Base-by-base conservation (phyloP, 1,140 invertebrate species). In the Chymomyza costata region DNA sequence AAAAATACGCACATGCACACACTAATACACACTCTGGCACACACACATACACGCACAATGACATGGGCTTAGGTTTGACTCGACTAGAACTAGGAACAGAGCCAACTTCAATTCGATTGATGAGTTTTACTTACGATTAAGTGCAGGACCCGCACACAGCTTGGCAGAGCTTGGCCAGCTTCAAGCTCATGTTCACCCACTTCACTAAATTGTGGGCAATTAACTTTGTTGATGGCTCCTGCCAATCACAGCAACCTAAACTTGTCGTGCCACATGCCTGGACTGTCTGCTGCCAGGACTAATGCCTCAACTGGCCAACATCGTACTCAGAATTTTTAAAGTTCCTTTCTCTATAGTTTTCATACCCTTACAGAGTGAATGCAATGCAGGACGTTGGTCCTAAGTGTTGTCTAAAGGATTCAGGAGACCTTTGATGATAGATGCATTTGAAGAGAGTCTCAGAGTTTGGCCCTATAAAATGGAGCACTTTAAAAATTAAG, bases 211-310 rank as follows among this genome's bases (percentile, higher is more conserved):
- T 66, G 73, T 73, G 73, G 60, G 68, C 73, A 80, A 80, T 80
- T 80, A 80, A 80, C 73, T 80, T 80, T 38, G 59, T 54, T 80
- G 73, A 80, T 80, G 67, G 78, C 67, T 67, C 46, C 67, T 80
- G 73, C 73, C 73, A 80, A 80, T 80, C 74, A 80, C 67, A 67
- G 67, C 45, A 43, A 65, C 47, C 43, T 65, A 47, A 65, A 51
- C 44, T 48, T 50, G 30, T 30, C 44, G 44, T 31, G 25, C 25
- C 25, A 10, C 25, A 28, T 28, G 25, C 25, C 25, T 28, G 5
- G 25, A 5, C 25, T 37, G 21, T 11, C 50, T 40, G 52, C 57
- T 34, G 21, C 21, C 21, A 25, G 37, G 41, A 25, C 35, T 47
- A 30, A 47, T 52, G 40, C 39, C 40, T 67, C 49, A 40, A 40